A percentile compares a stretch with the other conserved stretches of the same genome.
Evolutionary conservation across 2,888 invertebrate species (phyloP).

Genomic region (Noctuana brunneofusca): DNA sequence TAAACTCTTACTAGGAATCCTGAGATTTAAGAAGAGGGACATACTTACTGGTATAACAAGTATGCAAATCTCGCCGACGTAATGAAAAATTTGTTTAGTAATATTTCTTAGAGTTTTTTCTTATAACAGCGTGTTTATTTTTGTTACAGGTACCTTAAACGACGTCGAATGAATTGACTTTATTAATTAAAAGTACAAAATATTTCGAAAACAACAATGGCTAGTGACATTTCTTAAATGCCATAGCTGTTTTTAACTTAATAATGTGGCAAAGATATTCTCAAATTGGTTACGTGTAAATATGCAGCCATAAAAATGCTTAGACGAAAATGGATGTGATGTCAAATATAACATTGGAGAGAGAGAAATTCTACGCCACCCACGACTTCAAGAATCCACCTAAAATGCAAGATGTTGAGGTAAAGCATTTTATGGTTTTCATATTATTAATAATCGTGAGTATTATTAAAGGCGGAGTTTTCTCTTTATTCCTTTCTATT

Average conservation of each 20-base stretch:
- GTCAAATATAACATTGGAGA: constrained; percentile 59
- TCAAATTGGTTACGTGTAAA: background rate
- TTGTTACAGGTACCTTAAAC: background rate
- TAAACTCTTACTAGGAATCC: no score
- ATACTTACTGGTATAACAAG: no score
- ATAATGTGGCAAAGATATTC: background rate
- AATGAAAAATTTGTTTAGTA: no score
- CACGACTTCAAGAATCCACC: constrained; percentile 56
- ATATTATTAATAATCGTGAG: no score
- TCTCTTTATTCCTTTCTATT: no score
- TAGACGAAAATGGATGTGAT: constrained; percentile 54
- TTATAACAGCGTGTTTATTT: background rate
- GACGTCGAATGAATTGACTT: no score
- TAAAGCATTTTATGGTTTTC: constrained; percentile 48
- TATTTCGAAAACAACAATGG: constrained; percentile 2
- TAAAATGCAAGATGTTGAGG: constrained; percentile 59
- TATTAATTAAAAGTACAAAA: background rate
- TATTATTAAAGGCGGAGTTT: no score
- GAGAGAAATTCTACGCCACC: constrained; percentile 60
- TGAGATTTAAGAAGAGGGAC: no score
- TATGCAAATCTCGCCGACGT: no score
- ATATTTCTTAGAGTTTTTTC: no score
- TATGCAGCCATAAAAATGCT: background rate
- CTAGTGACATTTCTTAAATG: constrained; percentile 24
- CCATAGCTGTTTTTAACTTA: background rate